phyloP scores from a whole-genome alignment of 2,113 vertebrate genomes.

The Hippopotamus amphibius region DNA sequence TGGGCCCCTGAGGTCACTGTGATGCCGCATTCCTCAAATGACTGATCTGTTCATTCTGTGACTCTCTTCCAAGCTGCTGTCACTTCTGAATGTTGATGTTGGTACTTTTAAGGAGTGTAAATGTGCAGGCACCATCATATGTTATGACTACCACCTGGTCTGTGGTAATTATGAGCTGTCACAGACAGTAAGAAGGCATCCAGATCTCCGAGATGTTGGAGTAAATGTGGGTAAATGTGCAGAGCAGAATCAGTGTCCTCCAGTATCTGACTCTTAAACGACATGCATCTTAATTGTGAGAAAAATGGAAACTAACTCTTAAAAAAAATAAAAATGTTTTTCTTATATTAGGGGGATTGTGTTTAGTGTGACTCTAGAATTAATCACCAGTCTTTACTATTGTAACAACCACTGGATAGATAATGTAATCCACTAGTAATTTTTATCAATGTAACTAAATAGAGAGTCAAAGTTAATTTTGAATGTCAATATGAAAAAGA shows the following conservation, averaged over 20 bases:
- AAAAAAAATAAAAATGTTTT: not conserved
- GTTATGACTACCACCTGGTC: not conserved
- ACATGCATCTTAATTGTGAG: not conserved
- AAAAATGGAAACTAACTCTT: conserved; percentile 11
- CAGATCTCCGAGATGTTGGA: conserved; percentile 30
- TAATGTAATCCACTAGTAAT: conserved; percentile 10
- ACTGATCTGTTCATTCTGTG: conserved; percentile 60
- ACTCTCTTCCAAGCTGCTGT: conserved; percentile 64
- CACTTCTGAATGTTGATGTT: conserved; percentile 64
- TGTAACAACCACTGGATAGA: not conserved
- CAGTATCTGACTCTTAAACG: not conserved
- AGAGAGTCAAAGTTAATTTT: conserved; percentile 47
- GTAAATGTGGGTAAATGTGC: not conserved
- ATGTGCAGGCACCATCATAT: not conserved
- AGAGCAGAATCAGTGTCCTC: not conserved
- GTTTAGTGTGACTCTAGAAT: conserved; percentile 14
- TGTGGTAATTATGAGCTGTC: conserved; percentile 20
- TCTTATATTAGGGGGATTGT: not conserved
- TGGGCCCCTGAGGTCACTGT: not conserved
- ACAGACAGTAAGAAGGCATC: not conserved
- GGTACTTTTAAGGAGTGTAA: conserved; percentile 1
- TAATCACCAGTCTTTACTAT: not conserved
- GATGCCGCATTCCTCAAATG: not conserved
- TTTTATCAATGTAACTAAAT: conserved; percentile 37
- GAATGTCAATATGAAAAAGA: not conserved